A percentile compares a stretch with the other conserved stretches of the same genome.
phyloP scores from a whole-genome alignment of 2,888 invertebrate genomes.

The Elysia crispata region DNA sequence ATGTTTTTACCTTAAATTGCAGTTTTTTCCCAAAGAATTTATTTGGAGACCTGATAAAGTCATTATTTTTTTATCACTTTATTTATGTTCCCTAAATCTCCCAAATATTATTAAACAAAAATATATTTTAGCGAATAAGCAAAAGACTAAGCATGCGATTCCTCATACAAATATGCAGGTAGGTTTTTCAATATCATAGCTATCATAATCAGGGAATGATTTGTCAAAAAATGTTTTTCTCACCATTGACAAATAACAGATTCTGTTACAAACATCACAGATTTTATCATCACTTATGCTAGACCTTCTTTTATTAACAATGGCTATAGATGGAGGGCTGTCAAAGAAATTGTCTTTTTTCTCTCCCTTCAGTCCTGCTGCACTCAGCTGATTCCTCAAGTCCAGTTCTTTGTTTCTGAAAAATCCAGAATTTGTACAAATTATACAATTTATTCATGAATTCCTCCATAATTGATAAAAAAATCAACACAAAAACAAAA shows the following conservation, averaged over 20 bases:
- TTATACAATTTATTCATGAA: no score
- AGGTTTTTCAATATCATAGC: no score
- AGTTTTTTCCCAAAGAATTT: no score
- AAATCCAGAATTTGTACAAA: neutral
- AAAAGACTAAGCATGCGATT: no score
- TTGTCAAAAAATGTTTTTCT: conserved; percentile 56
- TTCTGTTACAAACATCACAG: conserved; percentile 89
- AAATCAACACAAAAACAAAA: no score
- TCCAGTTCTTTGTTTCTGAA: conserved; percentile 82
- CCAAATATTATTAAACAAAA: neutral
- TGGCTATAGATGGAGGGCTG: conserved; percentile 71
- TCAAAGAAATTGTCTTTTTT: conserved; percentile 82
- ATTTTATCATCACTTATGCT: conserved; percentile 83
- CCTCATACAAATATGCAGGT: no score
- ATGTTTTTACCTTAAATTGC: no score
- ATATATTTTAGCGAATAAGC: neutral
- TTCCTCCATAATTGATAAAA: no score
- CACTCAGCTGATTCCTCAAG: conserved; percentile 82
- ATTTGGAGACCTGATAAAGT: no score
- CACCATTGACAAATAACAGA: conserved; percentile 90
- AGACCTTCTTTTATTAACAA: conserved; percentile 76
- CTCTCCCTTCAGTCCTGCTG: conserved; percentile 82
- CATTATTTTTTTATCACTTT: no score
- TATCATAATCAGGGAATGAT: neutral
- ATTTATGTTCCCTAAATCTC: neutral